Conservation (phyloP, 2,888 invertebrate genomes). For the Ophion obscuratus region DNA sequence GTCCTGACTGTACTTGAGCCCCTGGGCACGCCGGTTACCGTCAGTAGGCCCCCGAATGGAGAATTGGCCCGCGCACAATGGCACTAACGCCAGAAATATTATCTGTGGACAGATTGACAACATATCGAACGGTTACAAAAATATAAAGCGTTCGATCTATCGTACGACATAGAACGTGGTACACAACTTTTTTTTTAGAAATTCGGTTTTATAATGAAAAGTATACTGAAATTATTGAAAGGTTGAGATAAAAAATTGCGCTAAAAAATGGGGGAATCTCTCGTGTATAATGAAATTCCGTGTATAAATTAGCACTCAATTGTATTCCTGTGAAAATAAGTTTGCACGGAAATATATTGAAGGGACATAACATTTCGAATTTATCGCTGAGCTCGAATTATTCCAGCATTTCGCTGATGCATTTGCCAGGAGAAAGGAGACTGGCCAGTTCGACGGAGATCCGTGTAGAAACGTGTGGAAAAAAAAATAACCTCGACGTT, state of each 20-base stretch:
- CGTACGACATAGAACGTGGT: neutral
- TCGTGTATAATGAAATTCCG: neutral
- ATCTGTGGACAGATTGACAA: constrained; percentile 69
- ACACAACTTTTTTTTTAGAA: neutral
- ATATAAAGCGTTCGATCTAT: no score
- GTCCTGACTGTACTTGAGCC: constrained; percentile 79
- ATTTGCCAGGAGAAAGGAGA: constrained; percentile 63
- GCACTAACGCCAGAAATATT: constrained; percentile 75
- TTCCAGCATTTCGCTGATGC: constrained; percentile 29
- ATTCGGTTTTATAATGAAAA: no score
- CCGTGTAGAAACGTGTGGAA: constrained; percentile 7
- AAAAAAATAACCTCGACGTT: neutral
- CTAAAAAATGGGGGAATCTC: neutral
- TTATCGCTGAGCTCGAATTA: neutral
- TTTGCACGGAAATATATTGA: no score
- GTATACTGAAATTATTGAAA: no score
- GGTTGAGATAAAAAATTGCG: no score
- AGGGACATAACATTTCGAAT: constrained; percentile 18
- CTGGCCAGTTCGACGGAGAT: constrained; percentile 7
- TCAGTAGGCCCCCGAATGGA: constrained; percentile 82
- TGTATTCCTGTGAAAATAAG: neutral
- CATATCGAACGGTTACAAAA: constrained; percentile 11
- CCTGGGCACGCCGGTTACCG: constrained; percentile 80
- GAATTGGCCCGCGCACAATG: constrained; percentile 80
- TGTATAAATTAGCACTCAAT: neutral